phyloP scores from a whole-genome alignment of 2,797 vertebrate genomes.

The Dendrocincla tyrannina region DNA sequence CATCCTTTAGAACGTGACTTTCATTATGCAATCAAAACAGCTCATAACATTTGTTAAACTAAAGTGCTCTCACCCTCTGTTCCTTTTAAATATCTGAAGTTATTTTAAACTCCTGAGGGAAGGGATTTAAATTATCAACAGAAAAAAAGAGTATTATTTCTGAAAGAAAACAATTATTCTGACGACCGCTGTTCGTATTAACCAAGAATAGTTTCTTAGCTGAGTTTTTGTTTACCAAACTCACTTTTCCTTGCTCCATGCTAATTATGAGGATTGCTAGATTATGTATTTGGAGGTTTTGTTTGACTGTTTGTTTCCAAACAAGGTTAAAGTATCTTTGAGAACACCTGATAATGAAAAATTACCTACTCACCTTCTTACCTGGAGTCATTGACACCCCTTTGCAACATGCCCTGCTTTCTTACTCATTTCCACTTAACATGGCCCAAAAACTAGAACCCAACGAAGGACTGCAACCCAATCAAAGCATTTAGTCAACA shows the following conservation, averaged over 20 bases:
- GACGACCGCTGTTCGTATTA: rapidly evolving
- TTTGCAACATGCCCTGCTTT: neutral
- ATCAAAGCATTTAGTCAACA: neutral
- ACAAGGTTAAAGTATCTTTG: neutral
- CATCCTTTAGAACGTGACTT: neutral
- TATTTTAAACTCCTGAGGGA: neutral
- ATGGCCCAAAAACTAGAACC: neutral
- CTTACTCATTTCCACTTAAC: neutral
- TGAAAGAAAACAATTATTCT: neutral
- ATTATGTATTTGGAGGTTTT: neutral
- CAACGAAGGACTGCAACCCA: neutral
- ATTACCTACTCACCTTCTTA: neutral
- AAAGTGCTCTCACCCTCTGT: neutral
- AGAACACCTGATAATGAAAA: neutral
- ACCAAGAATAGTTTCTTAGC: neutral
- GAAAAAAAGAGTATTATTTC: neutral
- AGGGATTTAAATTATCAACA: neutral
- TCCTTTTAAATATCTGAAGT: neutral
- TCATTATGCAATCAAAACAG: neutral
- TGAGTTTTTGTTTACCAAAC: slow-evolving; percentile 12
- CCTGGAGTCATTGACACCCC: neutral
- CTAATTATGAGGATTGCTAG: neutral
- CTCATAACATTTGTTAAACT: neutral
- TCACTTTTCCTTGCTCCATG: neutral
- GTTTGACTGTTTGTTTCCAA: slow-evolving; percentile 21